A percentile compares a stretch with the other conserved stretches of the same genome.
These are phyloP conservation scores for Kobus ellipsiprymnus DNA, from an alignment of 2,113 vertebrate species.

Conservation along the genomic window DNA sequence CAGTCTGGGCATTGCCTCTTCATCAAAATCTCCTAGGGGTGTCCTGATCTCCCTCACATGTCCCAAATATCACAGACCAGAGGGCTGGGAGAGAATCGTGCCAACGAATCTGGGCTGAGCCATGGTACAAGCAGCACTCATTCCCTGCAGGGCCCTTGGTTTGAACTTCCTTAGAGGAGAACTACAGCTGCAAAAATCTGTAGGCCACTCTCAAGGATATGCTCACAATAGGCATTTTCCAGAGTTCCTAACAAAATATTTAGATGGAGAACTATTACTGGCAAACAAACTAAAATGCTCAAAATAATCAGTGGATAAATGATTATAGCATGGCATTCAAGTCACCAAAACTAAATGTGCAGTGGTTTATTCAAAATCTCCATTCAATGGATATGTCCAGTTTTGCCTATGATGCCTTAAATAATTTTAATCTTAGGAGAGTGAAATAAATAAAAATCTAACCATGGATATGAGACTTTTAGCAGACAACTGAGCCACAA, in stretches of 20 bases:
- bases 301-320: background rate
- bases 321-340: background rate
- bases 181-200: background rate
- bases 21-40: background rate
- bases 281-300: background rate
- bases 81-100: background rate
- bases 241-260: background rate
- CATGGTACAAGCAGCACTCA: background rate
- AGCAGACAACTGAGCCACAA: background rate
- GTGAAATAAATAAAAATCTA: background rate
- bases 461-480: background rate
- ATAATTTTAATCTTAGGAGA: background rate
- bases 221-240: background rate
- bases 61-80: background rate
- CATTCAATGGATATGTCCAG: background rate
- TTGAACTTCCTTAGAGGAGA: background rate
- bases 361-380: background rate
- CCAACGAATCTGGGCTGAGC: background rate
- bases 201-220: background rate
- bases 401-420: background rate
- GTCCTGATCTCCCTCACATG: background rate
- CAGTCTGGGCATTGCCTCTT: background rate
- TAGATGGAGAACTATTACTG: background rate
- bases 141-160: background rate
- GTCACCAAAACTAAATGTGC: background rate